These are phyloP conservation scores for Dreissena polymorpha DNA, from an alignment of 1,140 invertebrate genomes.

Conservation along the genomic window DNA sequence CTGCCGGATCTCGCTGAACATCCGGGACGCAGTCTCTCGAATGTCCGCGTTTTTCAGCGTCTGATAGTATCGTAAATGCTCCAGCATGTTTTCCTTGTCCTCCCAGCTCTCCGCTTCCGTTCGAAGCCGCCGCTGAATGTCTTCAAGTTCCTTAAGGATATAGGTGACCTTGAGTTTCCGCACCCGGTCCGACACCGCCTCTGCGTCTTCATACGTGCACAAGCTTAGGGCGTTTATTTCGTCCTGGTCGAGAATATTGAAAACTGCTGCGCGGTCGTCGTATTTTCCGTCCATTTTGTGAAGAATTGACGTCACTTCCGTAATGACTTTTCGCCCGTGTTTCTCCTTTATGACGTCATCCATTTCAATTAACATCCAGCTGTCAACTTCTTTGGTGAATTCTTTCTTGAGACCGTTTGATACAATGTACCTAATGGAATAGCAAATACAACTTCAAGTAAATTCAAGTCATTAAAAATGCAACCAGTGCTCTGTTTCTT, in stretches of 20 bases:
- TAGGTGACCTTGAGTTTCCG: constrained; percentile 34
- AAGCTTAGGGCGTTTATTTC: constrained; percentile 38
- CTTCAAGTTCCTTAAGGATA: constrained; percentile 29
- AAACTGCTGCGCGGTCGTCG: constrained; percentile 26
- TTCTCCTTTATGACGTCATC: constrained; percentile 43
- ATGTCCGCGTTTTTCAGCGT: constrained; percentile 19
- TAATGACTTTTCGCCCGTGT: constrained; percentile 18
- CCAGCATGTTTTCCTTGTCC: constrained; percentile 5
- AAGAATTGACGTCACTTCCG: constrained; percentile 22
- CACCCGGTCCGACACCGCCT: constrained; percentile 27
- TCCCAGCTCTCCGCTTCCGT: constrained; percentile 44
- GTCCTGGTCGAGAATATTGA: constrained; percentile 45
- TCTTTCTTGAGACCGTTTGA: constrained; percentile 7
- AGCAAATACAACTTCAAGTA: background rate
- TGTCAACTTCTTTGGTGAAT: constrained; percentile 17
- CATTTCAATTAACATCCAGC: constrained; percentile 40
- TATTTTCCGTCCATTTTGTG: constrained; percentile 27
- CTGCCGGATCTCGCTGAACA: constrained; percentile 9
- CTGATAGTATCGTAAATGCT: constrained; percentile 34
- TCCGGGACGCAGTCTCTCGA: background rate
- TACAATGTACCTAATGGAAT: constrained; percentile 42
- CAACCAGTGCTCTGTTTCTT: background rate
- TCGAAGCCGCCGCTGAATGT: constrained; percentile 26
- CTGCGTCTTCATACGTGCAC: constrained; percentile 38
- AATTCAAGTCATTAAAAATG: background rate